Percentiles rank a stretch among this genome's conserved stretches.
Evolutionary conservation across 2,888 invertebrate species (phyloP).

Genomic region (Anarsia innoxiella): DNA sequence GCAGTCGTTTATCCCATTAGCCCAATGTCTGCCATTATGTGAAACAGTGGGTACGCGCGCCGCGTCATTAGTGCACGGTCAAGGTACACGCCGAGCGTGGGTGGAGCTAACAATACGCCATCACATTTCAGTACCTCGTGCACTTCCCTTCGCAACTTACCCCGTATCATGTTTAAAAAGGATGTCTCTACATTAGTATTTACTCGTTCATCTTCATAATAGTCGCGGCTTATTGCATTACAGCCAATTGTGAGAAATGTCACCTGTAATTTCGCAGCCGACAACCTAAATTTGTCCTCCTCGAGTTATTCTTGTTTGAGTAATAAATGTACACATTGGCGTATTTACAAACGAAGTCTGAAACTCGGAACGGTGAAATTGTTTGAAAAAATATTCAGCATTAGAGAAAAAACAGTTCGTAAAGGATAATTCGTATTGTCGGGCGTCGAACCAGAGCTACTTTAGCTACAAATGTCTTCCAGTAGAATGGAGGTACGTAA

Average conservation of each 20-base stretch:
- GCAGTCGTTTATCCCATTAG: constrained; percentile 69
- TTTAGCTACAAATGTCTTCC: constrained; percentile 45
- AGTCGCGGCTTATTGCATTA: too few species aligned
- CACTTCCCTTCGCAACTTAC: constrained; percentile 2
- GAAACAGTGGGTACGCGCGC: constrained; percentile 47
- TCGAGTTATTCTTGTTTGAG: background rate
- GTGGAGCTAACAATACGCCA: constrained; percentile 11
- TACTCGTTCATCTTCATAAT: too few species aligned
- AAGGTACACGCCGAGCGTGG: constrained; percentile 51
- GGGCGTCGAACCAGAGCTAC: constrained; percentile 36
- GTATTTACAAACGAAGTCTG: constrained; percentile 5
- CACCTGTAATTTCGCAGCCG: background rate
- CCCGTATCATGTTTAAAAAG: background rate
- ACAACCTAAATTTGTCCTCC: background rate
- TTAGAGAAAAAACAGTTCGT: constrained; percentile 20
- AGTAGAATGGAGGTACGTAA: constrained; percentile 40
- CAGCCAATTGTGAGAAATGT: too few species aligned
- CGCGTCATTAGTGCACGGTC: constrained; percentile 59
- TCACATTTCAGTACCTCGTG: constrained; percentile 1
- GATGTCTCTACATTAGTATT: constrained; percentile 7
- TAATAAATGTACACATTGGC: background rate
- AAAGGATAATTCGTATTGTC: constrained; percentile 32
- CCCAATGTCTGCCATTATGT: constrained; percentile 59
- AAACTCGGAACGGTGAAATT: too few species aligned
- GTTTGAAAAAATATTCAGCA: constrained; percentile 19